Conservation (phyloP, 2,888 invertebrate genomes). For the Limenitis camilla region DNA sequence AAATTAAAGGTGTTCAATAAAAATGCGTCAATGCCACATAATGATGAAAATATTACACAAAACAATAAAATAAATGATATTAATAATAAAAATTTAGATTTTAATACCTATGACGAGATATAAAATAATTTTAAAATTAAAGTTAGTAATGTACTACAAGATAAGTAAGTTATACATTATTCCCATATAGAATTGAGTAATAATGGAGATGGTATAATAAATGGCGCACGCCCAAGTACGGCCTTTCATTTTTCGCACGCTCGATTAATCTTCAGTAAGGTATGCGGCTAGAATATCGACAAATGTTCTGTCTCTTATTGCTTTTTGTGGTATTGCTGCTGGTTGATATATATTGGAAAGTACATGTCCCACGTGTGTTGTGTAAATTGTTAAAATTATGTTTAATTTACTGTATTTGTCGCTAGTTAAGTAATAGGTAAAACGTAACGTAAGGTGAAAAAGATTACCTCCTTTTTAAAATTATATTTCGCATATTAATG, state of each 20-base stretch:
- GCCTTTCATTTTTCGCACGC: conserved; percentile 58
- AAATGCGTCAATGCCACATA: too few species aligned
- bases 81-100: too few species aligned
- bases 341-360: conserved; percentile 9
- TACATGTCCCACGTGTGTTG: conserved; percentile 4
- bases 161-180: conserved; percentile 5
- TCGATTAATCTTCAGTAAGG: conserved; percentile 49
- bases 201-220: conserved; percentile 55
- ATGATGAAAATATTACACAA: too few species aligned
- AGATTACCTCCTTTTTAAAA: too few species aligned
- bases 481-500: too few species aligned
- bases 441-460: too few species aligned
- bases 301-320: conserved; percentile 23
- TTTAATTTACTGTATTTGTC: too few species aligned
- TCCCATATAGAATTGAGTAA: conserved; percentile 23
- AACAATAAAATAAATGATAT: too few species aligned
- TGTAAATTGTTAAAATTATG: neutral
- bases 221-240: conserved; percentile 50
- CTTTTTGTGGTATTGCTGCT: conserved; percentile 16
- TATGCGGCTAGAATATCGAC: conserved; percentile 22
- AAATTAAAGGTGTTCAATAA: too few species aligned
- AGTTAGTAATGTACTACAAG: neutral
- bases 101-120: too few species aligned
- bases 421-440: too few species aligned
- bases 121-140: too few species aligned